Conservation (phyloP, 2,888 invertebrate species). For the Epinotia bilunana region DNA sequence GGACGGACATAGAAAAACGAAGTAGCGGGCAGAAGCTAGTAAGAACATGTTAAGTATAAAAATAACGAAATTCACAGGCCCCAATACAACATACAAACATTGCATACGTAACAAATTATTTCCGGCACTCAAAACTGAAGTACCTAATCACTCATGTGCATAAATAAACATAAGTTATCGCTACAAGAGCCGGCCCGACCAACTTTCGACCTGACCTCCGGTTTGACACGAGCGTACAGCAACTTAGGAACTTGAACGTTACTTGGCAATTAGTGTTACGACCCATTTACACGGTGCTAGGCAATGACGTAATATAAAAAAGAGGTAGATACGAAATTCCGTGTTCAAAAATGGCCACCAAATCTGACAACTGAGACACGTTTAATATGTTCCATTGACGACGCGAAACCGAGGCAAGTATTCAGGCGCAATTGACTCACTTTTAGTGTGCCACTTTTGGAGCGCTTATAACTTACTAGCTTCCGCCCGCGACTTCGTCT, state of each 20-base stretch:
- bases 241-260: not conserved
- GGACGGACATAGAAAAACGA: too few species aligned
- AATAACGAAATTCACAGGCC: not conserved
- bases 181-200: not conserved
- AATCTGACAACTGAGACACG: too few species aligned
- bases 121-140: not conserved
- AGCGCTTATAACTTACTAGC: too few species aligned
- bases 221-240: not conserved
- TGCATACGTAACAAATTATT: not conserved
- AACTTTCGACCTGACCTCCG: slow-evolving; percentile 12
- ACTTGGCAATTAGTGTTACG: slow-evolving; percentile 12
- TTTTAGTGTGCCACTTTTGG: too few species aligned
- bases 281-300: slow-evolving; percentile 4
- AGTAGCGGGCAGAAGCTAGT: too few species aligned
- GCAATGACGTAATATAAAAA: not conserved
- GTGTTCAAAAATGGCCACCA: too few species aligned
- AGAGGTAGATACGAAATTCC: too few species aligned
- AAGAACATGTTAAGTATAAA: too few species aligned
- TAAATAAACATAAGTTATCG: slow-evolving; percentile 11
- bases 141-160: slow-evolving; percentile 5
- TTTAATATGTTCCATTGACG: too few species aligned
- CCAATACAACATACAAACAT: not conserved
- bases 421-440: too few species aligned
- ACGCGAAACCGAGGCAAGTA: too few species aligned
- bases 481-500: too few species aligned